Percentiles rank a stretch among this genome's conserved stretches.
These are phyloP conservation scores for Drosophila recens DNA, from an alignment of 2,888 invertebrate genomes.

Conservation along the genomic window DNA sequence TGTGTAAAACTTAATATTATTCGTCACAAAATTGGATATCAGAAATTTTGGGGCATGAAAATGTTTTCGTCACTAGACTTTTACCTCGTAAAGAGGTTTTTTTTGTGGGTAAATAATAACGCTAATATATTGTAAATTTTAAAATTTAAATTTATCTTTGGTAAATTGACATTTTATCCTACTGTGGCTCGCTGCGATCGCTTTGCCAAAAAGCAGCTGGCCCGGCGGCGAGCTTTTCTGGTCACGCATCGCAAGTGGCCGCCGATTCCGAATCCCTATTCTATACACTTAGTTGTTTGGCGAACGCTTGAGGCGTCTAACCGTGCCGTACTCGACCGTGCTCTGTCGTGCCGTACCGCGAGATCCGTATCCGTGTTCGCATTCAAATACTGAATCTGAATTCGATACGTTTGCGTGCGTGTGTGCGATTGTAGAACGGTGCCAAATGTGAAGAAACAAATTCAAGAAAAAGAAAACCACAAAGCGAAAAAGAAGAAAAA, in stretches of 20 bases:
- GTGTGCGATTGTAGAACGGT: slow-evolving; percentile 50
- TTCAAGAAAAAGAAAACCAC: slow-evolving; percentile 36
- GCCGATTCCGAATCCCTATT: slow-evolving; percentile 14
- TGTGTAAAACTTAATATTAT: too few species aligned
- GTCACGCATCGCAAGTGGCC: slow-evolving; percentile 58
- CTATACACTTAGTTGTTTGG: slow-evolving; percentile 59
- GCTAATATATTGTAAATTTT: neutral
- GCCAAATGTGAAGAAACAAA: slow-evolving; percentile 50
- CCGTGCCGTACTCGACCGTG: slow-evolving; percentile 35
- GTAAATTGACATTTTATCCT: neutral
- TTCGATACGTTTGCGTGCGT: slow-evolving; percentile 65
- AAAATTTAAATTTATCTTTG: neutral
- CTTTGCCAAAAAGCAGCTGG: slow-evolving; percentile 52
- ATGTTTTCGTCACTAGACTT: too few species aligned
- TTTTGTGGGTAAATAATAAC: too few species aligned
- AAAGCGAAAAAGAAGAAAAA: slow-evolving; percentile 32
- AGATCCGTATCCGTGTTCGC: slow-evolving; percentile 57
- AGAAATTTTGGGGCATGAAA: too few species aligned
- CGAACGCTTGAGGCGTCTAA: slow-evolving; percentile 63
- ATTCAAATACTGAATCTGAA: slow-evolving; percentile 49
- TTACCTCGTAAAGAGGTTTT: too few species aligned
- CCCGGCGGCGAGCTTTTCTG: slow-evolving; percentile 61
- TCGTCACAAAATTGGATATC: too few species aligned
- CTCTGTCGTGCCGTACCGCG: slow-evolving; percentile 47
- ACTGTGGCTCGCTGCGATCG: slow-evolving; percentile 9